Evolutionary conservation across 2,888 invertebrate species (phyloP).

Genomic region (Micropterix aruncella): DNA sequence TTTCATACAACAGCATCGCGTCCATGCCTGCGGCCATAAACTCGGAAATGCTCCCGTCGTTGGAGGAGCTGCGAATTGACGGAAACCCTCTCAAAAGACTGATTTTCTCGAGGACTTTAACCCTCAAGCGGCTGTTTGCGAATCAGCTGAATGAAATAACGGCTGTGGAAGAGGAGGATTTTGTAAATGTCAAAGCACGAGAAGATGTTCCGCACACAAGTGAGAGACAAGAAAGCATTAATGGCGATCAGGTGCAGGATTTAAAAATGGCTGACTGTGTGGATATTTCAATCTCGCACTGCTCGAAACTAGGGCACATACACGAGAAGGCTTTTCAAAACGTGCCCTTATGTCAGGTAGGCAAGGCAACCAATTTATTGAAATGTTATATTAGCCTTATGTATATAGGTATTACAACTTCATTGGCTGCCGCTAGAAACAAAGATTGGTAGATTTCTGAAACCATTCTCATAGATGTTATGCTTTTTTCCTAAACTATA

Average conservation of each 20-base stretch:
- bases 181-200: conserved; percentile 31
- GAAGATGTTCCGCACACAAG: conserved; percentile 18
- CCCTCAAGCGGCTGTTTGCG: conserved; percentile 28
- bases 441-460: too few species aligned
- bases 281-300: conserved; percentile 32
- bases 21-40: conserved; percentile 31
- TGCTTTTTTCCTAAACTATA: too few species aligned
- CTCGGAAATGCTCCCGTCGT: conserved; percentile 27
- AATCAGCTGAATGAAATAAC: conserved; percentile 23
- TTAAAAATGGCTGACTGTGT: conserved; percentile 22
- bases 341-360: conserved; percentile 38
- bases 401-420: too few species aligned
- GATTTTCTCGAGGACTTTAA: conserved; percentile 31
- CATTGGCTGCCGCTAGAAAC: too few species aligned
- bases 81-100: conserved; percentile 35
- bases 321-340: conserved; percentile 31
- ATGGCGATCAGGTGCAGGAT: conserved; percentile 3
- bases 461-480: too few species aligned
- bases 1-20: conserved; percentile 34
- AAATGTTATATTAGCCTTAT: too few species aligned
- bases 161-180: conserved; percentile 29
- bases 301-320: conserved; percentile 26
- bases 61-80: conserved; percentile 35
- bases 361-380: too few species aligned
- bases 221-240: conserved; percentile 8